Base-by-base conservation (phyloP, 2,113 vertebrate genomes). In the Lutjanus erythropterus region DNA sequence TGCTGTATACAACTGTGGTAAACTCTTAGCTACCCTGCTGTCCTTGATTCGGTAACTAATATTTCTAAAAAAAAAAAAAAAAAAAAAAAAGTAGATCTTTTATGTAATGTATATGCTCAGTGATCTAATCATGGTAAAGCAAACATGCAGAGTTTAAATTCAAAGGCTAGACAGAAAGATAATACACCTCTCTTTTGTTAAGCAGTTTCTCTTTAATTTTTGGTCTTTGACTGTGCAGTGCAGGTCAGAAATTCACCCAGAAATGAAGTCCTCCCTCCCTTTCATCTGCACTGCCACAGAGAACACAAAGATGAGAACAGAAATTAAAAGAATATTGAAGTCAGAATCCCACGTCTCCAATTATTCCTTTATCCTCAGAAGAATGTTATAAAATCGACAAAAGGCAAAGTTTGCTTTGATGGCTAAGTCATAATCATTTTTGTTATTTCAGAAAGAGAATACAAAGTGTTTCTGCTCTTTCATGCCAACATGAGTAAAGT, bases 271-370 rank as follows among this genome's bases (percentile, higher is more conserved):
- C 46, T 49, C 21, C 21, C 39, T 60, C 33, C 52, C 53, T 82
- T 90, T 83, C 67, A 77, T 88, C 5, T 35, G 3, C 42, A 0
- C 29, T 37, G 59, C 53, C 9, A 37, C 74, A 15, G 19, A 67
- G 18, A 75, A 53, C 49, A 61, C 18, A 80, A 61, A 47, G 75
- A 69, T 46, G 47, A 78, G 58, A 70, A 44, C 23, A 56, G 33
- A 68, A 81, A 81, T 74, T 53, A 67, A 73, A 84, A 65, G 19
- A 80, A 65, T 50, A 71, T 58, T 74, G 39, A 61, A 74, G 31
- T 60, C 52, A 47, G 53, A 67, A 64, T 25, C 53, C 27, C 35
- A 16, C 21, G 19, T 69, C 47, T 61, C 61, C 10, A 71, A 75
- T 69, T 37, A 58, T 64, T 66, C 21, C 56, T 52, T 61, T 62